phyloP scores from a whole-genome alignment of 2,113 vertebrate species.

The Sprattus sprattus region DNA sequence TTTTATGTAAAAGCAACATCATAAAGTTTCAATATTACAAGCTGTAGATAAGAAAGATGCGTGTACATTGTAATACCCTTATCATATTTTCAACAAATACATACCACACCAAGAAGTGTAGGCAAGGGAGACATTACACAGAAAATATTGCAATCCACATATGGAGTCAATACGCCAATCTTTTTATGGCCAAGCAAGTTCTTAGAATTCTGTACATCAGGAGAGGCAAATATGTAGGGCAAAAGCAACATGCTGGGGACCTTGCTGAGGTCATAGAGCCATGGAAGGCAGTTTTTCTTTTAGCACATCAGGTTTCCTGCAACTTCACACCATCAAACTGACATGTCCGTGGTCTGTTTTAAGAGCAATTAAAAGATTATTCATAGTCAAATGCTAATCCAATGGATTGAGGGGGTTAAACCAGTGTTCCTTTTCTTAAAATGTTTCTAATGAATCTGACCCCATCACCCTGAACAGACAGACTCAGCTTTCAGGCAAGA shows the following conservation, averaged over 20 bases:
- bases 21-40: not conserved
- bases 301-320: conserved; percentile 26
- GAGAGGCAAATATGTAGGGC: conserved; percentile 19
- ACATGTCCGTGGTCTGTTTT: conserved; percentile 27
- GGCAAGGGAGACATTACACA: conserved; percentile 26
- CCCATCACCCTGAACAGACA: not conserved
- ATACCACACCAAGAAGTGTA: not conserved
- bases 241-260: conserved; percentile 22
- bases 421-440: not conserved
- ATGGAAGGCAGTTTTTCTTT: conserved; percentile 25
- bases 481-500: not conserved
- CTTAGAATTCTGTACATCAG: conserved; percentile 21
- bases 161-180: conserved; percentile 27
- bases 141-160: conserved; percentile 28
- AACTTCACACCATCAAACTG: conserved; percentile 35
- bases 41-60: not conserved
- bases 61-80: not conserved
- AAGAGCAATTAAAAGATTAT: not conserved
- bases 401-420: not conserved
- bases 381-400: not conserved
- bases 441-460: not conserved
- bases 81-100: conserved; percentile 17
- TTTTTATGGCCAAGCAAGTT: conserved; percentile 19
- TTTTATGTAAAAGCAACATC: not conserved
- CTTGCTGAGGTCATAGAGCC: conserved; percentile 22